Evolutionary conservation across 2,888 invertebrate genomes (phyloP).

Genomic region (Cactoblastis cactorum): DNA sequence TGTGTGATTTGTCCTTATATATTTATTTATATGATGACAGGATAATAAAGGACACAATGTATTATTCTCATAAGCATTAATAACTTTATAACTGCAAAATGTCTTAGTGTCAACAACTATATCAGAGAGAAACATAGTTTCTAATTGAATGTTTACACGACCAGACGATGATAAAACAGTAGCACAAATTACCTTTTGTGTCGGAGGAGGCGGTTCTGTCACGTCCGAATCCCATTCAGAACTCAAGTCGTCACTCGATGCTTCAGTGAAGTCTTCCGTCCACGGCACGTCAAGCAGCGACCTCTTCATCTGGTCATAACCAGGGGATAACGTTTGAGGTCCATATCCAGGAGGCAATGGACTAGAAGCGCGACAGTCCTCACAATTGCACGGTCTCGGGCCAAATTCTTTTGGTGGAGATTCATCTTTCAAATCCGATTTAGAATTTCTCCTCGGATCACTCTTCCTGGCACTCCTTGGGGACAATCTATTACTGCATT

Average conservation of each 20-base stretch:
- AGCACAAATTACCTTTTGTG: conserved; percentile 52
- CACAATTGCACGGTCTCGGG: conserved; percentile 68
- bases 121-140: no score
- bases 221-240: conserved; percentile 95
- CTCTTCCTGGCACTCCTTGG: conserved; percentile 68
- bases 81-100: no score
- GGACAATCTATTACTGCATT: conserved; percentile 68
- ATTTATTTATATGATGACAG: no score
- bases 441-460: conserved; percentile 57
- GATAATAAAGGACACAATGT: no score
- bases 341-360: conserved; percentile 71
- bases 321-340: conserved; percentile 72
- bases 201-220: conserved; percentile 74
- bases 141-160: no score
- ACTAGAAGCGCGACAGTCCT: conserved; percentile 74
- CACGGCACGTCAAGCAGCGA: conserved; percentile 87
- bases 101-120: no score
- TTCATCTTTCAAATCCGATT: conserved; percentile 47
- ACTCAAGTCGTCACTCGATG: conserved; percentile 94
- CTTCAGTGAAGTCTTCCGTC: conserved; percentile 90
- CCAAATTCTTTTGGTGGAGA: conserved; percentile 53
- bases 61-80: no score
- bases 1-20: no score
- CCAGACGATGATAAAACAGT: no score
- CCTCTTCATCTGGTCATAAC: conserved; percentile 90